Evolutionary conservation across 2,797 vertebrate species (phyloP).

Genomic region (Pipistrellus kuhlii): DNA sequence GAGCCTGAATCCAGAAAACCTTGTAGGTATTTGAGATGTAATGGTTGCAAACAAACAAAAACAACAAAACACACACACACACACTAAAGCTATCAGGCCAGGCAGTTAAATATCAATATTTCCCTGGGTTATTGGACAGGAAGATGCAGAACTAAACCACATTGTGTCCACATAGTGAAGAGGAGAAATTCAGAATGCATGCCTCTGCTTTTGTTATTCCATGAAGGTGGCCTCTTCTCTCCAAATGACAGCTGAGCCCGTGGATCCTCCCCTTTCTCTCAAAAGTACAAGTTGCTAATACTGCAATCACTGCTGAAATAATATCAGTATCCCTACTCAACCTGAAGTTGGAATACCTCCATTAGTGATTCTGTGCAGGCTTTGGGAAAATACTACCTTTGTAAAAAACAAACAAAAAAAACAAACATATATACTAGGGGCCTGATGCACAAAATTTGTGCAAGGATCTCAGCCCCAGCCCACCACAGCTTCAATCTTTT

Average conservation of each 20-base stretch:
- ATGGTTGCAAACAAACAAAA: background rate
- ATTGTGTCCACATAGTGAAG: background rate
- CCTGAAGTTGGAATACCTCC: background rate
- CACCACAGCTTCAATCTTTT: no score
- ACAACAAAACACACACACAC: no score
- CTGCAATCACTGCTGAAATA: background rate
- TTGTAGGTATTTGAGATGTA: background rate
- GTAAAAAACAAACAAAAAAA: background rate
- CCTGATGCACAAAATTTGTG: no score
- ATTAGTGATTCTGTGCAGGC: background rate
- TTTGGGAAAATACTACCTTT: slow-evolving; percentile 23
- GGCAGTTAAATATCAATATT: background rate
- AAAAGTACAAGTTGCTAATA: background rate
- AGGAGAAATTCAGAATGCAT: background rate
- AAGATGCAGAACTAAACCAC: background rate
- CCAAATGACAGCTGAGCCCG: background rate
- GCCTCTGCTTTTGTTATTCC: background rate
- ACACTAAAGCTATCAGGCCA: background rate
- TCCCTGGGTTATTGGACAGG: background rate
- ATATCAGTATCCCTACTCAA: background rate
- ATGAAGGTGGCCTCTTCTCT: background rate
- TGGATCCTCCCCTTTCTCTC: background rate
- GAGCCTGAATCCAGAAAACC: background rate
- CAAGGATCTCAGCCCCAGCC: no score
- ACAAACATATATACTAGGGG: no score